A percentile compares a stretch with the other conserved stretches of the same genome.
phyloP scores from a whole-genome alignment of 2,888 invertebrate species.

The Cecidostiba fungosa region DNA sequence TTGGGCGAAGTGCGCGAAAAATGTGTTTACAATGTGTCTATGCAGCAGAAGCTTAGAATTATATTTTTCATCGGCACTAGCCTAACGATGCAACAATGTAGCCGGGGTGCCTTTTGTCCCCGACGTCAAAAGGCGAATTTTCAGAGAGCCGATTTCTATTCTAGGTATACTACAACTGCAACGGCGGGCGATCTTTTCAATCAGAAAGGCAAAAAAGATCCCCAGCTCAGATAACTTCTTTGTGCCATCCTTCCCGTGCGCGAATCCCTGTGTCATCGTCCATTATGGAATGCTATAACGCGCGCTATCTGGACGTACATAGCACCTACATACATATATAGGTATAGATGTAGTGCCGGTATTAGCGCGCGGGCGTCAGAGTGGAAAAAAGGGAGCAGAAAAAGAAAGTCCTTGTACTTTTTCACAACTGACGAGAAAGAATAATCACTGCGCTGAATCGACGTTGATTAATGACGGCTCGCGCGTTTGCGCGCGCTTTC shows the following conservation, averaged over 20 bases:
- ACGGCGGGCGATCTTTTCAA: neutral
- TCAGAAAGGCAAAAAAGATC: conserved; percentile 11
- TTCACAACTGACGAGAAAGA: conserved; percentile 57
- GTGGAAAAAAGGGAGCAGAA: conserved; percentile 30
- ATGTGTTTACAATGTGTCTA: too few species aligned
- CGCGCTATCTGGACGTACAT: conserved; percentile 8
- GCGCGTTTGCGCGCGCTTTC: neutral
- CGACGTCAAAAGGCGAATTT: neutral
- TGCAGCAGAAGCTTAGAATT: neutral
- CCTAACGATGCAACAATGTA: neutral
- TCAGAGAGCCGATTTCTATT: neutral
- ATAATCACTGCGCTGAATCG: conserved; percentile 60
- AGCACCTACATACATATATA: neutral
- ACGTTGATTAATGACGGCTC: conserved; percentile 62
- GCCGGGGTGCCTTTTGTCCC: neutral
- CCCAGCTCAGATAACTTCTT: conserved; percentile 37
- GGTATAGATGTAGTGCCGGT: conserved; percentile 8
- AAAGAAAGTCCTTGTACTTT: conserved; percentile 44
- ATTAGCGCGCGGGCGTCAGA: neutral
- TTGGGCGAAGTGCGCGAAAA: too few species aligned
- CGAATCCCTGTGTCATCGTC: conserved; percentile 36
- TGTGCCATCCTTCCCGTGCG: conserved; percentile 3
- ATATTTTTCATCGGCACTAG: neutral
- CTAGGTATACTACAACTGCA: too few species aligned
- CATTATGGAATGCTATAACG: conserved; percentile 39